Evolutionary conservation across 2,888 invertebrate species (phyloP).

Genomic region (Pteria penguin): DNA sequence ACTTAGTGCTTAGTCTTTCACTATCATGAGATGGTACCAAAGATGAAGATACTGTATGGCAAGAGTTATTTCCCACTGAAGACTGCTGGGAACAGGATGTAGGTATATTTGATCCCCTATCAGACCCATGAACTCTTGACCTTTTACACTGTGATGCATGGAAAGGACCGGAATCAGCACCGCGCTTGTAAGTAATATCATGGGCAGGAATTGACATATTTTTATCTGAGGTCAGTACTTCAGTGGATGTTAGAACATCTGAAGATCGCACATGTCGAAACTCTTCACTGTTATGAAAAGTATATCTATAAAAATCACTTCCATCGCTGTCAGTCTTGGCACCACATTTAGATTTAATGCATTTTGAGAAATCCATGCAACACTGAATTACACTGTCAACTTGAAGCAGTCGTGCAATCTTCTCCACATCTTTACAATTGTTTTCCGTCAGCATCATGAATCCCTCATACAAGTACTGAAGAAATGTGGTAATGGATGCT

Average conservation of each 20-base stretch:
- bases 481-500: slow-evolving; percentile 41
- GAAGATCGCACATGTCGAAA: slow-evolving; percentile 27
- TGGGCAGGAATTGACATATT: neutral
- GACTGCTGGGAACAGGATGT: too few relatives aligned
- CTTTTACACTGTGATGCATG: neutral
- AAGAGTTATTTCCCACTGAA: neutral
- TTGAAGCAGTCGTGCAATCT: slow-evolving; percentile 43
- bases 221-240: neutral
- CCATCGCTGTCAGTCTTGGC: neutral
- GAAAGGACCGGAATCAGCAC: neutral
- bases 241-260: slow-evolving; percentile 5
- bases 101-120: neutral
- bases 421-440: slow-evolving; percentile 43
- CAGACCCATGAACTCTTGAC: neutral
- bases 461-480: slow-evolving; percentile 49
- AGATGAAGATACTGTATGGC: neutral
- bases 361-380: slow-evolving; percentile 26
- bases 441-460: slow-evolving; percentile 49
- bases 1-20: neutral
- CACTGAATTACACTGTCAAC: slow-evolving; percentile 41
- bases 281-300: slow-evolving; percentile 15
- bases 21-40: neutral
- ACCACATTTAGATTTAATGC: neutral
- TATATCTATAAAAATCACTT: slow-evolving; percentile 7
- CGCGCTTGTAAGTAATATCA: neutral